phyloP scores from a whole-genome alignment of 1,140 invertebrate species.

The Aphis gossypii region DNA sequence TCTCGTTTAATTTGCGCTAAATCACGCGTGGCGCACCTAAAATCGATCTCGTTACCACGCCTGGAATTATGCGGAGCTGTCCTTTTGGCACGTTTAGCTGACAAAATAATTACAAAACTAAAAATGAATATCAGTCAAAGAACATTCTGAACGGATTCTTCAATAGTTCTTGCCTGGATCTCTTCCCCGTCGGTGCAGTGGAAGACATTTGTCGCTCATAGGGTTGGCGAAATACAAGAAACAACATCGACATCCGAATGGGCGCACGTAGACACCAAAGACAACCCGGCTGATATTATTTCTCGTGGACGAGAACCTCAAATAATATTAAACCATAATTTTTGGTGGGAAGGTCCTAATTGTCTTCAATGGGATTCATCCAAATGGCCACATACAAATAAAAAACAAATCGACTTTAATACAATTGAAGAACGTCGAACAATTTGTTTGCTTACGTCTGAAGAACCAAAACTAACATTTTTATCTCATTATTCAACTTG shows the following conservation, averaged over 20 bases:
- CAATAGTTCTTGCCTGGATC: conserved; percentile 64
- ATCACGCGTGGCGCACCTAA: conserved; percentile 60
- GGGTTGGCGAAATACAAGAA: conserved; percentile 63
- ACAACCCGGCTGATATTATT: conserved; percentile 66
- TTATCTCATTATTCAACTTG: no score
- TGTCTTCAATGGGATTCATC: not conserved
- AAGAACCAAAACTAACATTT: not conserved
- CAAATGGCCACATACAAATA: not conserved
- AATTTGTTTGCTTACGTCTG: not conserved
- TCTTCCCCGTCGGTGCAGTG: conserved; percentile 60
- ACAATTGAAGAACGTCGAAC: not conserved
- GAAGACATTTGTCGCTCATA: no score
- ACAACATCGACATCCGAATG: conserved; percentile 61
- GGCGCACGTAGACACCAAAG: conserved; percentile 63
- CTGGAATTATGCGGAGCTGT: conserved; percentile 64
- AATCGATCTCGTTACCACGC: conserved; percentile 63
- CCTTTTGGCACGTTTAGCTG: conserved; percentile 59
- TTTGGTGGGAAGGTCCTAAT: conserved; percentile 61
- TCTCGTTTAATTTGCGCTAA: conserved; percentile 59
- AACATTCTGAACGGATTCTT: conserved; percentile 63
- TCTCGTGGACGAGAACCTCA: conserved; percentile 63
- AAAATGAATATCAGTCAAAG: not conserved
- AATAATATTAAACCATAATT: conserved; percentile 57
- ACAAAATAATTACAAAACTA: not conserved
- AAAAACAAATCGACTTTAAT: not conserved